Percentiles rank a stretch among this genome's conserved stretches.
phyloP scores from a whole-genome alignment of 1,140 invertebrate genomes.

The Bemisia tabaci region DNA sequence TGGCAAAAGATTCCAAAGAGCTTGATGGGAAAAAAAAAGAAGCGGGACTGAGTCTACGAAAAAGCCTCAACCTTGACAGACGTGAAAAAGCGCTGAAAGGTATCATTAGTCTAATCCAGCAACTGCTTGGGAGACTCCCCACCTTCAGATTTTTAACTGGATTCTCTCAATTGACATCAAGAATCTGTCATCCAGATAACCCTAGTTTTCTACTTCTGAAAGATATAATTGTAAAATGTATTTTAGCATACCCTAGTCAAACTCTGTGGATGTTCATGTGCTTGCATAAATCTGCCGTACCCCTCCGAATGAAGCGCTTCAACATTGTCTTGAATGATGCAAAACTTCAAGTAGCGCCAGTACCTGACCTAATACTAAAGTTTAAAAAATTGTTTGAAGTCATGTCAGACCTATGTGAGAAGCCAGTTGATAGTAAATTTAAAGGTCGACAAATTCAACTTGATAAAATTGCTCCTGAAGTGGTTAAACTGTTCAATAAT shows the following conservation, averaged over 20 bases:
- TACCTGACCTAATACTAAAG: constrained; percentile 53
- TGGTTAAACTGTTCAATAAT: constrained; percentile 8
- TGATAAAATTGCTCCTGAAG: neutral
- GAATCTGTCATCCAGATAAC: constrained; percentile 75
- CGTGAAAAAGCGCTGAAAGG: constrained; percentile 15
- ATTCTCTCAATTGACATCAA: constrained; percentile 84
- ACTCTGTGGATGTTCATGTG: constrained; percentile 83
- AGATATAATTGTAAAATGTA: constrained; percentile 64
- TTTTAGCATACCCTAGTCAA: constrained; percentile 74
- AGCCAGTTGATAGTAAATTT: neutral
- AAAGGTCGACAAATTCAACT: constrained; percentile 30
- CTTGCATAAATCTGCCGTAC: constrained; percentile 45
- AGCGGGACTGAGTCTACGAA: constrained; percentile 15
- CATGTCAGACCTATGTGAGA: constrained; percentile 66
- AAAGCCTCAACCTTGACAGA: constrained; percentile 26
- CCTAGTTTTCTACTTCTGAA: constrained; percentile 46
- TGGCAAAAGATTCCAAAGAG: constrained; percentile 17
- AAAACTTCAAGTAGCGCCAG: constrained; percentile 30
- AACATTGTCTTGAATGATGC: constrained; percentile 6
- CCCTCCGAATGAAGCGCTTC: constrained; percentile 4
- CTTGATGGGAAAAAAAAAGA: constrained; percentile 4
- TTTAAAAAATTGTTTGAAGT: constrained; percentile 67
- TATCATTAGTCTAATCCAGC: neutral
- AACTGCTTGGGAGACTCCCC: constrained; percentile 45
- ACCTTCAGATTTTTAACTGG: constrained; percentile 79